Conservation (phyloP, 2,797 vertebrate species). For the Telmatherina bonti region DNA sequence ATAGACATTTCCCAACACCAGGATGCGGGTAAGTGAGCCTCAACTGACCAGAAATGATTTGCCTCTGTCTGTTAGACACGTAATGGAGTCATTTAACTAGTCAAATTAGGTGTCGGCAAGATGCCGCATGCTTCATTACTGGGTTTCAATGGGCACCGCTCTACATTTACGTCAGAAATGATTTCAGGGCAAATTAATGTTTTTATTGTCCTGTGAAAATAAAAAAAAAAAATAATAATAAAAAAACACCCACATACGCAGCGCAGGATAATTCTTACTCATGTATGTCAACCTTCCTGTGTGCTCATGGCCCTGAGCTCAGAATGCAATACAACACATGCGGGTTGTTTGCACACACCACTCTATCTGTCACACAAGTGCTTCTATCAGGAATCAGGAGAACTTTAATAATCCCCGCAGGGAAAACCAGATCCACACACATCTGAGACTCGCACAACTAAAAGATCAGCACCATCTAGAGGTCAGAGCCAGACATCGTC, state of each 20-base stretch:
- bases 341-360: conserved; percentile 63
- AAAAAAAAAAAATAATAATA: conserved; percentile 21
- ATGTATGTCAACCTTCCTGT: conserved; percentile 34
- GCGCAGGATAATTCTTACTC: conserved; percentile 25
- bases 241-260: conserved; percentile 59
- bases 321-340: conserved; percentile 40
- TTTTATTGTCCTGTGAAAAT: conserved; percentile 92
- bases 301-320: conserved; percentile 43
- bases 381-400: conserved; percentile 37
- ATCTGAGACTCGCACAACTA: conserved; percentile 73
- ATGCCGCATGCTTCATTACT: conserved; percentile 99
- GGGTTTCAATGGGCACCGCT: conserved; percentile 98
- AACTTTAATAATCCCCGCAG: conserved; percentile 38
- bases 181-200: conserved; percentile 99
- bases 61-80: conserved; percentile 99
- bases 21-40: conserved; percentile 98
- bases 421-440: conserved; percentile 21
- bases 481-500: conserved; percentile 60
- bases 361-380: conserved; percentile 39
- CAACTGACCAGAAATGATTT: conserved; percentile 99
- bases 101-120: conserved; percentile 99
- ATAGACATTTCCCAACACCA: conserved; percentile 94
- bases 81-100: conserved; percentile 99
- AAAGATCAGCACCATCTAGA: conserved; percentile 95
- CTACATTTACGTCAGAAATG: conserved; percentile 99